phyloP scores from a whole-genome alignment of 2,113 vertebrate species.

The Octodon degus region DNA sequence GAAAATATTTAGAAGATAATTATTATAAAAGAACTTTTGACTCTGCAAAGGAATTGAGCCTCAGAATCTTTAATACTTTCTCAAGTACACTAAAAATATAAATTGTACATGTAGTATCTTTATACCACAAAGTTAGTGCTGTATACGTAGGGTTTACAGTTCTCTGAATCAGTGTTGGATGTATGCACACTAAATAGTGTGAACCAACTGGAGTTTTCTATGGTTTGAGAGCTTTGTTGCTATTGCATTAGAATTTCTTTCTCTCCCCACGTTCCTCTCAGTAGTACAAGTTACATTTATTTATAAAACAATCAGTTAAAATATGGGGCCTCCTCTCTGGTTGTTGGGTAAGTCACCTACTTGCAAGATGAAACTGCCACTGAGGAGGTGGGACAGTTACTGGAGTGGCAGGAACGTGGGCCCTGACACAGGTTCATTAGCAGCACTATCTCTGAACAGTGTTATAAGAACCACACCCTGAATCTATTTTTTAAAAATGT shows the following conservation, averaged over 20 bases:
- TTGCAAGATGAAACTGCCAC: background rate
- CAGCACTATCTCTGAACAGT: background rate
- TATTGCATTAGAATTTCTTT: constrained; percentile 8
- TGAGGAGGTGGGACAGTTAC: background rate
- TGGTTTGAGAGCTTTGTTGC: background rate
- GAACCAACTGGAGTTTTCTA: constrained; percentile 2
- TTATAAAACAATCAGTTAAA: background rate
- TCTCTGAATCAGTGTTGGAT: background rate
- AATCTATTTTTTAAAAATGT: too few species aligned
- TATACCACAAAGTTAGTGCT: background rate
- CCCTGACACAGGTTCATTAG: background rate
- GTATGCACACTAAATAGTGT: background rate
- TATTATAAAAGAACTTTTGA: constrained; percentile 28
- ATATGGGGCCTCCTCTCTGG: background rate
- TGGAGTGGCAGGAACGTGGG: background rate
- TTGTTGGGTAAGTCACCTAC: background rate
- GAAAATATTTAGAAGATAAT: background rate
- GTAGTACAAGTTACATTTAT: background rate
- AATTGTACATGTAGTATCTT: background rate
- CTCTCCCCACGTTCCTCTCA: background rate
- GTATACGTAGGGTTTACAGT: background rate
- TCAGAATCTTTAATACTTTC: background rate
- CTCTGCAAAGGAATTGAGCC: constrained; percentile 19
- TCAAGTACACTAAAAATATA: background rate
- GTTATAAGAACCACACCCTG: background rate